Conservation (phyloP, 2,113 vertebrate species). For the Notiomystis cincta region DNA sequence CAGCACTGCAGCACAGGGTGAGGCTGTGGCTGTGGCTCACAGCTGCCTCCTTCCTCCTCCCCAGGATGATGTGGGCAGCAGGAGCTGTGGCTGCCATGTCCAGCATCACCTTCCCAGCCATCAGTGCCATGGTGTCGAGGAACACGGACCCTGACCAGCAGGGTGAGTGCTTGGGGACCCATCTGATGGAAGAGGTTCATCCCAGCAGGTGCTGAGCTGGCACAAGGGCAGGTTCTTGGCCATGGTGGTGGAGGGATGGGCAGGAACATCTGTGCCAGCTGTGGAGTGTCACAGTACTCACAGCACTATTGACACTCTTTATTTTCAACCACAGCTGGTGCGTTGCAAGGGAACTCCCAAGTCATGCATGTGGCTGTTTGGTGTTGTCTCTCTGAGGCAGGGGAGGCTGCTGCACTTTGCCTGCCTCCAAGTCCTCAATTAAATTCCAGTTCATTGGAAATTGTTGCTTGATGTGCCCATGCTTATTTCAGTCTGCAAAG, state of each 20-base stretch:
- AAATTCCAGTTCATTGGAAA: not conserved
- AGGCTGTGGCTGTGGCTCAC: not conserved
- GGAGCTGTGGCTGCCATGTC: conserved; percentile 91
- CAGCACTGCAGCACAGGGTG: not conserved
- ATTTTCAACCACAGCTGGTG: not conserved
- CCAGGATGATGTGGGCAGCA: conserved; percentile 93
- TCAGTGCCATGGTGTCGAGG: conserved; percentile 86
- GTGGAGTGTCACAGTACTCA: not conserved
- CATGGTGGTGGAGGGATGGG: not conserved
- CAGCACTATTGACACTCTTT: not conserved
- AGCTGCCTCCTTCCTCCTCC: not conserved
- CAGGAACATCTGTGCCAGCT: not conserved
- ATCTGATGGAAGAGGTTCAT: not conserved
- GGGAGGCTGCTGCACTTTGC: not conserved
- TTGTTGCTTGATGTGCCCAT: not conserved
- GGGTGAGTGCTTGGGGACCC: conserved; percentile 55
- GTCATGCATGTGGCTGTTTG: not conserved
- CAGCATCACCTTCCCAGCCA: conserved; percentile 88
- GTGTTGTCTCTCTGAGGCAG: not conserved
- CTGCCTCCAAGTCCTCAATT: not conserved
- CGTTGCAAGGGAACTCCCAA: not conserved
- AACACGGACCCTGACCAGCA: conserved; percentile 89
- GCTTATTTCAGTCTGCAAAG: not conserved
- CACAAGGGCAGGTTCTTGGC: not conserved
- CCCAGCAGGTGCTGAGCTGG: not conserved